phyloP scores from a whole-genome alignment of 2,113 vertebrate species.

The Marmota flaviventris region DNA sequence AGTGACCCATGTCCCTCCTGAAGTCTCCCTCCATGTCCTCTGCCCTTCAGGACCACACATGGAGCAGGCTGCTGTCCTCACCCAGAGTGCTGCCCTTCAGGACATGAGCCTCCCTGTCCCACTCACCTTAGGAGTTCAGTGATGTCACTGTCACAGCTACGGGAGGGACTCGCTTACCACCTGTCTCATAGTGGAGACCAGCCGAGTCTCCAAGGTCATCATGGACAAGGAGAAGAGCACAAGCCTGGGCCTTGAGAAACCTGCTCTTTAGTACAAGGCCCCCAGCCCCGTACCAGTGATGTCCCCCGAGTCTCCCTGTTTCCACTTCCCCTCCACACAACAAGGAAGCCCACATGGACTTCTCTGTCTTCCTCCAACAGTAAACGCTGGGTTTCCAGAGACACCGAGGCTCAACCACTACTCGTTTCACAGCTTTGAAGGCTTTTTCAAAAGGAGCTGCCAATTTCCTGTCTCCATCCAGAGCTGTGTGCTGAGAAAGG shows the following conservation, averaged over 20 bases:
- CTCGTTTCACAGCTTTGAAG: not conserved
- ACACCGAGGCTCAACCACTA: not conserved
- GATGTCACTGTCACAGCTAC: not conserved
- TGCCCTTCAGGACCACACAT: not conserved
- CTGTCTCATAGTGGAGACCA: not conserved
- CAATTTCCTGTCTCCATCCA: no score
- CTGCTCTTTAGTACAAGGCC: not conserved
- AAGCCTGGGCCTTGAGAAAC: not conserved
- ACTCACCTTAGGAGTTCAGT: not conserved
- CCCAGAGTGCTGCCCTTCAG: accelerated
- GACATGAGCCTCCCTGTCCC: not conserved
- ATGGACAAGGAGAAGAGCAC: not conserved
- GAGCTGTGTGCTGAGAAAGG: not conserved
- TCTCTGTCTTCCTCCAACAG: not conserved
- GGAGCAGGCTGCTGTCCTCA: not conserved
- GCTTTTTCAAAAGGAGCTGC: not conserved
- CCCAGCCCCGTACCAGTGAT: not conserved
- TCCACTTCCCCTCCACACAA: not conserved
- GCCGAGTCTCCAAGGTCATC: not conserved
- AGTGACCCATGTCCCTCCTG: not conserved
- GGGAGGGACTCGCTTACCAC: not conserved
- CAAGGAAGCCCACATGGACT: not conserved
- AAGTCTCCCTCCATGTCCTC: not conserved
- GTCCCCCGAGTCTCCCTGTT: no score
- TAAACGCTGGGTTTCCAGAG: no score